These are phyloP conservation scores for Gnathonemus longibarbis DNA, from an alignment of 2,113 vertebrate species.

Conservation along the genomic window DNA sequence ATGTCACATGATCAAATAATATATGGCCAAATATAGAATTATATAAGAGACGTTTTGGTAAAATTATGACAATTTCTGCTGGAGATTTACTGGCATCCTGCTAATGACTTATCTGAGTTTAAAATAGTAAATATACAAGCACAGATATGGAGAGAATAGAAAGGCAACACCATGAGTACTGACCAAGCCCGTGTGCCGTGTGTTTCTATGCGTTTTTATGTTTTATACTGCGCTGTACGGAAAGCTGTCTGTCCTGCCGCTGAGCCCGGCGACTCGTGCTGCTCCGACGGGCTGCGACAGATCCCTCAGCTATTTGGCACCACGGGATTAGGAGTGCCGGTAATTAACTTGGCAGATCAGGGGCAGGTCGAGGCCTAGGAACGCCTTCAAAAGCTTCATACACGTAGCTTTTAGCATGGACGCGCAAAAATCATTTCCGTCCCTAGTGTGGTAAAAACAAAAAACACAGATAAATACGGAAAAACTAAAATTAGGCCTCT, in stretches of 20 bases:
- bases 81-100: not conserved
- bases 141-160: not conserved
- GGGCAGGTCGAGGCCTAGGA: constrained; percentile 32
- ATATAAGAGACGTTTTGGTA: not conserved
- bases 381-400: constrained; percentile 57
- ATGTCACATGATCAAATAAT: not conserved
- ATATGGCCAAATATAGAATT: not conserved
- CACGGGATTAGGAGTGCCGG: constrained; percentile 48
- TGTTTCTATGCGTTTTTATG: not conserved
- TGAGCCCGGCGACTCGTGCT: not conserved
- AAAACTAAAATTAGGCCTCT: constrained; percentile 49
- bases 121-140: not conserved
- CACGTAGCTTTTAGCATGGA: constrained; percentile 29
- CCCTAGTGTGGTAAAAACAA: not conserved
- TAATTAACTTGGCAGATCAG: constrained; percentile 28
- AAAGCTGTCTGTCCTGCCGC: not conserved
- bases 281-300: not conserved
- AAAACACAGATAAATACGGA: not conserved
- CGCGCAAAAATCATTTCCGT: not conserved
- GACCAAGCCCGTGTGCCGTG: not conserved
- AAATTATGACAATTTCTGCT: not conserved
- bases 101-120: not conserved
- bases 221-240: not conserved
- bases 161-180: not conserved
- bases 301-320: constrained; percentile 49